Base-by-base conservation (phyloP, 2,797 vertebrate genomes). In the Syngnathus acus region DNA sequence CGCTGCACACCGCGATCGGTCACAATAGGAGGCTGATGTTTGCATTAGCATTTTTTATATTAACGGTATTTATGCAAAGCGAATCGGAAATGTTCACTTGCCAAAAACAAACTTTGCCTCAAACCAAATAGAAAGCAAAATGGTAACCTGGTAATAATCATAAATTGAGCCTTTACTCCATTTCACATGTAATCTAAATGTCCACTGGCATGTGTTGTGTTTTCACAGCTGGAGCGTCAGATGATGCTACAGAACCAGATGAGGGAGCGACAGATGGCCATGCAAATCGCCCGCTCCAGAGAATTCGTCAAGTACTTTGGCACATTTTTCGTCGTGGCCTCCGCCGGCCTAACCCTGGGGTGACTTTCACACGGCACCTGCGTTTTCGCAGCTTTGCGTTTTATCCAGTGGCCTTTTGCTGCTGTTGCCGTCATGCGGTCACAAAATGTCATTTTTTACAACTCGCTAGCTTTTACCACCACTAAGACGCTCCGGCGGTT, bases 221-320 rank as follows among this genome's bases (percentile, higher is more conserved):
- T 66, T 51, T 1, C 73, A 8, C 39, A 96, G 95, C 72, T 97
- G 88, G 94, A 97, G 87, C 93, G 94, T 68, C 94, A 97, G 83
- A 87, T 97, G 67, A 40, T 90, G 55, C 90, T 98, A 92, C 94
- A 97, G 86, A 95, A 93, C 78, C 90, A 96, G 84, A 94, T 95
- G 93, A 90, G 93, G 53, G 93, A 97, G 84, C 87, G 93, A 65
- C 94, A 95, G 86, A 85, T 91, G 90, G 94, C 94, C 0, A 93
- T 94, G 93, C 93, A 95, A 89, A 88, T 96, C 8, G 94, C 95
- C 73, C 93, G 93, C 92, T 92, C 94, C 69, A 84, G 90, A 66
- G 94, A 97, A 87, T 92, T 95, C 78, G 82, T 98, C 67, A 95
- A 93, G 65, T 98, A 97, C 86, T 95, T 89, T 26, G 91, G 92